Conservation (phyloP, 2,888 invertebrate genomes). For the Epistrophella euchroma region DNA sequence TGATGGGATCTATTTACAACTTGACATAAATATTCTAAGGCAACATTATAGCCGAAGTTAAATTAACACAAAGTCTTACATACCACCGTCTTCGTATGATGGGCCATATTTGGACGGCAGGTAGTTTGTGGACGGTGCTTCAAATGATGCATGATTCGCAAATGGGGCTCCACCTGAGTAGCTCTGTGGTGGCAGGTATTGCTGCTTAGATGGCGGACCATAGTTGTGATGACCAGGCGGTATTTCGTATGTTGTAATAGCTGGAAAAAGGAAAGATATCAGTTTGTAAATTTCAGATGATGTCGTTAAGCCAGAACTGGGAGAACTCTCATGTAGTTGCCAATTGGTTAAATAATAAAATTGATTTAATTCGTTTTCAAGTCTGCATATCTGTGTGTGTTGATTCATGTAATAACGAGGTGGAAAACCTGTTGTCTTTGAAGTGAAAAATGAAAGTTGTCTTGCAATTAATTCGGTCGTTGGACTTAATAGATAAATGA, state of each 20-base stretch:
- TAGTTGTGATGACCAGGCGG: conserved; percentile 81
- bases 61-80: conserved; percentile 76
- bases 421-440: conserved; percentile 45
- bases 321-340: conserved; percentile 9
- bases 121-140: conserved; percentile 82
- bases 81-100: conserved; percentile 81
- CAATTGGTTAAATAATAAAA: conserved; percentile 57
- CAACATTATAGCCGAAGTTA: neutral
- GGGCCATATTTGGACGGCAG: conserved; percentile 81
- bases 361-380: conserved; percentile 31
- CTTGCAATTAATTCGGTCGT: conserved; percentile 59
- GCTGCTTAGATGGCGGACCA: conserved; percentile 82
- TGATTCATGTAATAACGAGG: conserved; percentile 43
- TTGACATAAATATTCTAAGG: conserved; percentile 14
- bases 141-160: conserved; percentile 82
- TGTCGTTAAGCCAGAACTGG: conserved; percentile 7
- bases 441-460: conserved; percentile 71
- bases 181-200: conserved; percentile 81
- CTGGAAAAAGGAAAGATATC: conserved; percentile 76
- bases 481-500: conserved; percentile 54
- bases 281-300: neutral
- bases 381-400: conserved; percentile 1
- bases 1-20: conserved; percentile 10
- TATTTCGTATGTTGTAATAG: conserved; percentile 82
- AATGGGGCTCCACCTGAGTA: conserved; percentile 80